Evolutionary conservation across 2,888 invertebrate genomes (phyloP).

Genomic region (Caenorhabditis uteleia): DNA sequence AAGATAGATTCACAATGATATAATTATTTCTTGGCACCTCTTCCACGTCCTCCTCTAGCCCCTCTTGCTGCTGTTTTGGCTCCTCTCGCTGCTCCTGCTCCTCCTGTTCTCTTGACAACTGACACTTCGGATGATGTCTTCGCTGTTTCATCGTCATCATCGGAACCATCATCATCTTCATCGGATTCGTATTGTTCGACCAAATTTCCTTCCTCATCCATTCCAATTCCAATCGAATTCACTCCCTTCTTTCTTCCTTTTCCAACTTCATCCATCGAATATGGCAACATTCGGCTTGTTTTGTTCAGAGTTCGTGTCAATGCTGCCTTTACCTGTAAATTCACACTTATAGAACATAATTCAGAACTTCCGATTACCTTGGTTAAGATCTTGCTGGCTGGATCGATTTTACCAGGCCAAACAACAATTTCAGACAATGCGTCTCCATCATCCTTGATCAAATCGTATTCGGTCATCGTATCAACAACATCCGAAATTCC

Average conservation of each 20-base stretch:
- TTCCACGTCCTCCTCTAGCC: background rate
- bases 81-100: background rate
- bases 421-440: conserved; percentile 83
- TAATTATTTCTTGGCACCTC: too few relatives aligned
- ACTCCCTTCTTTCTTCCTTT: conserved; percentile 45
- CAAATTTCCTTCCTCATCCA: conserved; percentile 56
- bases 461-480: conserved; percentile 77
- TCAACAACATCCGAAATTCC: conserved; percentile 52
- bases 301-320: conserved; percentile 93
- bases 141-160: conserved; percentile 25
- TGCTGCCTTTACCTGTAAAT: conserved; percentile 85
- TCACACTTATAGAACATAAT: background rate
- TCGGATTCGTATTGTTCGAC: conserved; percentile 49
- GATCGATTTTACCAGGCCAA: conserved; percentile 78
- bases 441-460: conserved; percentile 89
- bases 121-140: conserved; percentile 25
- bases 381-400: conserved; percentile 77
- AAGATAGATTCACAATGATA: too few relatives aligned
- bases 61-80: background rate
- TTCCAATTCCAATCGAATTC: conserved; percentile 35
- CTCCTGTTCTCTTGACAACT: conserved; percentile 11
- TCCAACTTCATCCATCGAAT: conserved; percentile 74
- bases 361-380: conserved; percentile 67
- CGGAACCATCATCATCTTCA: conserved; percentile 42
- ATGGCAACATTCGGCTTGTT: conserved; percentile 80